Base-by-base conservation (phyloP, 2,113 vertebrate genomes). In the Fukomys damarensis region DNA sequence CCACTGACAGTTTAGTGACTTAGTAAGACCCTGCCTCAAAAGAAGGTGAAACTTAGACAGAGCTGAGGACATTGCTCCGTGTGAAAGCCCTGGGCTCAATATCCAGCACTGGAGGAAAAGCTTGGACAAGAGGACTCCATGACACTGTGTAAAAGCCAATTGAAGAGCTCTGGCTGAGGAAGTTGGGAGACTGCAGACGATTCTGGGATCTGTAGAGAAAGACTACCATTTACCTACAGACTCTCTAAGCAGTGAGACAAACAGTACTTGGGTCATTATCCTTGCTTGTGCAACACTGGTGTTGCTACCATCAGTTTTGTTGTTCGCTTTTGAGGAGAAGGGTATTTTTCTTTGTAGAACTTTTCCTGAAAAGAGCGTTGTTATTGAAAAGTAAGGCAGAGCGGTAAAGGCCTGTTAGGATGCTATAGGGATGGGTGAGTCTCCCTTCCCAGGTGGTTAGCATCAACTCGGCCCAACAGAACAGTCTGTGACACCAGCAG, bases 381-480 rank as follows among this genome's bases (percentile, higher is more conserved):
- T 28, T 72, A 32, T 49, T 86, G 2, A 26, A 65, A 86, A 66
- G 41, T 49, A 84, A 63, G 3, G 84, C 0, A 66, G 41, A 79
- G 32, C 16, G n/a, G n/a, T n/a, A n/a, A n/a, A n/a, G n/a, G 7
- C 49, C 11, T 13, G 82, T 6, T 54, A 26, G 16, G 1, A 70
- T 86, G 43, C 9, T 38, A n/a, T 56, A 89, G 19, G 30, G 5
- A 76, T 2, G 46, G n/a, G n/a, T n/a, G n/a, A n/a, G n/a, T n/a
- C n/a, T n/a, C n/a, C n/a, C n/a, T 54, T 58, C 38, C 35, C n/a
- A 32, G n/a, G 46, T 22, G 66, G 43, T 26, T 35, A 32, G 2
- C 10, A 49, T 49, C 0, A 14, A 0, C 26, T 12, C 30, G 43
- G 22, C 12, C 80, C 59, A 38, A 0, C 4, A 49, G 8, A 24